Evolutionary conservation across 2,888 invertebrate species (phyloP), one percentile per base, ranked within the genome.

Genomic region (Melanophora roralis): DNA sequence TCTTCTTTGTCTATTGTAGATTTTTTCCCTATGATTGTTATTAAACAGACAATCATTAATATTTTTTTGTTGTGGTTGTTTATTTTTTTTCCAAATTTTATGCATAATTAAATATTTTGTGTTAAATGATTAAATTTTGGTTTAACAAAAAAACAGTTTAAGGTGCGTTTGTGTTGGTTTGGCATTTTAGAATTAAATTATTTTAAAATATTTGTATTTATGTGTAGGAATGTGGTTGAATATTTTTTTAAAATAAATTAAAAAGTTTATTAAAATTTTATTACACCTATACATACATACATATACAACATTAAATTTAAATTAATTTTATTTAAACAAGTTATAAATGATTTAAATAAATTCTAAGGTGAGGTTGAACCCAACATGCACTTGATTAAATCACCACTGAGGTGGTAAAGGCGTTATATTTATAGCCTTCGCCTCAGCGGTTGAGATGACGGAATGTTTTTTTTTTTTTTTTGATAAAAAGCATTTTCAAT

Each of bases 141-240:
- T 43, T 34, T 3, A 34, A 40, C 49, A 51, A 45, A 21, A 45
- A 53, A 53, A 34, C 53, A 23, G 1, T 45, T 36, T 34, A 32
- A 55, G 45, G 64, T 64, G 64, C 27, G 47, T 34, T 51, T n/a
- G 40, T 62, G 47, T 47, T 55, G 19, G 43, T 55, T 55, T 73
- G 62, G 47, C 72, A 73, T 73, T 73, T 72, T 0, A 64, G 38
- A 64, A 64, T 55, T 19, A 43, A 55, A 55, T 55, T 55, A 62
- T 72, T 9, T n/a, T n/a, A 2, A 16, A 14, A 43, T 38, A 59
- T 9, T 34, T 47, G 11, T n/a, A 12, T 60, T 0, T 60, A 14
- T 60, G 9, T 40, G 47, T 27, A 19, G 19, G 23, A 49, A 49
- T 49, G n/a, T n/a, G 21, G 11, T 3, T 12, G 8, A n/a, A 9